These are phyloP conservation scores for Drosophila anomelani DNA, from an alignment of 2,888 invertebrate genomes.

Conservation along the genomic window DNA sequence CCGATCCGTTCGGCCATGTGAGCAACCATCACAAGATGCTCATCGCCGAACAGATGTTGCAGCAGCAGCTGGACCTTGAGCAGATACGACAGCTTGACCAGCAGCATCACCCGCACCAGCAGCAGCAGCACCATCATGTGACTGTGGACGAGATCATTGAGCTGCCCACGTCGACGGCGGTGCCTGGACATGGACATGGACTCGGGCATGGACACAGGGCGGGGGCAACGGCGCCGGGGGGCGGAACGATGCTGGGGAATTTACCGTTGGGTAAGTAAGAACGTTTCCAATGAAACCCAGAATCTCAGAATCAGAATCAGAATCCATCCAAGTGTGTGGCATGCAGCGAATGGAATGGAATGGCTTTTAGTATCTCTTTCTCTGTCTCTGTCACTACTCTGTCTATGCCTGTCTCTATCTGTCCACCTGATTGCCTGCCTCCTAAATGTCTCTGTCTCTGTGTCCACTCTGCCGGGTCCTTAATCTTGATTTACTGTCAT, in stretches of 20 bases:
- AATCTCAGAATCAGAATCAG: background rate
- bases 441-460: constrained; percentile 27
- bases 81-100: constrained; percentile 57
- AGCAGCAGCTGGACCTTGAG: constrained; percentile 50
- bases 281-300: constrained; percentile 17
- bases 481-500: constrained; percentile 42
- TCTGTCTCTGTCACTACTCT: constrained; percentile 27
- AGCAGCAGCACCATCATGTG: constrained; percentile 81
- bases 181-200: constrained; percentile 22
- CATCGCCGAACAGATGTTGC: constrained; percentile 70
- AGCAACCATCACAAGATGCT: constrained; percentile 70
- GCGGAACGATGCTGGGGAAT: constrained; percentile 83
- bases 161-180: constrained; percentile 76
- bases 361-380: constrained; percentile 47
- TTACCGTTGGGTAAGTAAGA: constrained; percentile 83
- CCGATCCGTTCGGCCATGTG: constrained; percentile 74
- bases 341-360: constrained; percentile 47
- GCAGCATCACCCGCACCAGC: constrained; percentile 60
- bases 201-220: constrained; percentile 45
- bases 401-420: constrained; percentile 31
- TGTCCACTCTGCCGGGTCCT: constrained; percentile 30
- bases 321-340: constrained; percentile 51
- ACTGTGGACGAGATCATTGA: constrained; percentile 83
- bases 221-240: constrained; percentile 54
- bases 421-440: constrained; percentile 34